These are phyloP conservation scores for Metopolophium dirhodum DNA, from an alignment of 1,140 invertebrate genomes.

Conservation along the genomic window DNA sequence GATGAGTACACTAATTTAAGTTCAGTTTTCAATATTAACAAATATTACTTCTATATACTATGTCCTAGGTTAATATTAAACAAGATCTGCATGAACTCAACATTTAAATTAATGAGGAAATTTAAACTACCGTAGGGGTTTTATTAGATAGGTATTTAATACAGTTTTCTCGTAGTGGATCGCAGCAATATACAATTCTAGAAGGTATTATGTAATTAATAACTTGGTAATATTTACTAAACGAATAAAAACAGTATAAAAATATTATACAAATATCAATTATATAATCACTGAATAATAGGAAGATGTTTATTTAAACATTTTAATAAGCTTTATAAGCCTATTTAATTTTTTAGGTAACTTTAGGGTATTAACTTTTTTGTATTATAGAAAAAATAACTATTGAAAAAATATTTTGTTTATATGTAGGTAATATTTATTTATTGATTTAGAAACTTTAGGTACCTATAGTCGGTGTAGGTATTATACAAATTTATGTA, in stretches of 20 bases:
- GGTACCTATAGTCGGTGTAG: neutral
- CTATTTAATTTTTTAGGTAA: neutral
- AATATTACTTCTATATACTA: neutral
- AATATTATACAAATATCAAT: neutral
- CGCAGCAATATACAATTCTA: neutral
- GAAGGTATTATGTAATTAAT: neutral
- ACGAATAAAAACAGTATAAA: neutral
- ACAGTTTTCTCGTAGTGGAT: neutral
- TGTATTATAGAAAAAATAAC: neutral
- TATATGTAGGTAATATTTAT: neutral
- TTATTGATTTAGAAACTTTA: slow-evolving; percentile 25
- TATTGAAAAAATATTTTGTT: neutral
- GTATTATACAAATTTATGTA: slow-evolving; percentile 7
- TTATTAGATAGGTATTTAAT: neutral
- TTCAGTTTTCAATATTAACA: neutral
- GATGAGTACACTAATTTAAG: neutral
- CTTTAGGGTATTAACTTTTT: neutral
- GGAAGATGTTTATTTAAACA: neutral
- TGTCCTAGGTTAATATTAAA: neutral
- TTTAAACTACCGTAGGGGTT: neutral
- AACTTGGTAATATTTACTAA: neutral
- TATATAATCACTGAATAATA: neutral
- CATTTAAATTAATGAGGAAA: slow-evolving; percentile 15
- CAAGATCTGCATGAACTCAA: neutral
- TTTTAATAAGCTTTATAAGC: neutral